Evolutionary conservation across 2,113 vertebrate genomes (phyloP), one percentile per base, ranked within the genome.

Genomic region (Atherinomorus stipes): DNA sequence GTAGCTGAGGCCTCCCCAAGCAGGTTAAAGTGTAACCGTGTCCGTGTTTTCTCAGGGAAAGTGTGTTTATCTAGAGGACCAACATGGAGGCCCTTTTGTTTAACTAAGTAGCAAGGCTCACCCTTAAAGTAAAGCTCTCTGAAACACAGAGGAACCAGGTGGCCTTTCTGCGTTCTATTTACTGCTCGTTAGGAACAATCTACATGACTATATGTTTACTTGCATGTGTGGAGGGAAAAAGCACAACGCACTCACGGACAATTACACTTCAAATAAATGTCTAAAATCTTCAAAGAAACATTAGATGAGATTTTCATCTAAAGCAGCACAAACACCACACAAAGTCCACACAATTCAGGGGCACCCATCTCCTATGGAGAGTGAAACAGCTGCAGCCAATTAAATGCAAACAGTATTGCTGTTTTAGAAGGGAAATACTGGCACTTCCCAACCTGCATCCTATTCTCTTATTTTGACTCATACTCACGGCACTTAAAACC

Each of bases 11-110:
- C 85, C 89, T 88, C 91, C 83, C 77, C 26, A 51, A 28, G 84
- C 88, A 89, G 89, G 91, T 94, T 93, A 93, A 93, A 94, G 88
- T 92, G 87, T 93, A 93, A 94, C 90, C 54, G 73, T 90, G 90
- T 90, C 86, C 81, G 58, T 94, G 93, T 94, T 94, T 93, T 94
- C 90, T 93, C 89, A 91, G 88, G 66, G 90, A 89, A 92, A 92
- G 89, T 89, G 88, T 93, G 90, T 94, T 94, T 93, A 91, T 92
- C 87, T 91, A 93, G 88, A 90, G 89, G 85, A 90, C 89, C 88
- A 83, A 85, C 90, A 85, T 59, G 84, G 91, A 90, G 91, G 91
- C 90, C 89, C 92, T 93, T 92, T 92, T 94, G 93, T 94, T 94
- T 93, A 92, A 94, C 90, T 89, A 92, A 89, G 89, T 90, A 85